Percentiles rank a stretch among this genome's conserved stretches.
Conservation (phyloP, 2,888 invertebrate species). For the Anaspis maculata region DNA sequence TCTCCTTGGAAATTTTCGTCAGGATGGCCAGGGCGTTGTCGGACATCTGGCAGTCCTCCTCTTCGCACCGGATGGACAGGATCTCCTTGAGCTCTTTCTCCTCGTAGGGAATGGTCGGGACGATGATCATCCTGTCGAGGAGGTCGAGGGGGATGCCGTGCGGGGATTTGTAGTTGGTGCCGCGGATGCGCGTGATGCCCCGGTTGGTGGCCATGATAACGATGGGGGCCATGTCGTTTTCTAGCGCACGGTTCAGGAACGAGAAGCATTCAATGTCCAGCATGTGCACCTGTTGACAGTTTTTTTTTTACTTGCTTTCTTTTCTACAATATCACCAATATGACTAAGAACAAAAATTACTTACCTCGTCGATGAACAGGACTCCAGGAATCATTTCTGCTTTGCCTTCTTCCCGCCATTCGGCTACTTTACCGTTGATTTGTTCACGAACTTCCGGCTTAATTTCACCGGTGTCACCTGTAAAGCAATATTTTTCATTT, state of each 20-base stretch:
- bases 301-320: neutral
- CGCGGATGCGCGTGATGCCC: slow-evolving; percentile 88
- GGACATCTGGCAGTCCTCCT: slow-evolving; percentile 94
- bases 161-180: slow-evolving; percentile 72
- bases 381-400: slow-evolving; percentile 98
- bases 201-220: slow-evolving; percentile 99
- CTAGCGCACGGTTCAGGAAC: slow-evolving; percentile 91
- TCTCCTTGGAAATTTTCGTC: slow-evolving; percentile 87
- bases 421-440: slow-evolving; percentile 87
- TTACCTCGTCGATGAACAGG: slow-evolving; percentile 88
- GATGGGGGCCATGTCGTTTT: slow-evolving; percentile 94
- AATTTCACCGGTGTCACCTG: slow-evolving; percentile 98
- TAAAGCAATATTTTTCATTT: too few relatives aligned
- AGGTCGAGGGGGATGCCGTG: slow-evolving; percentile 97
- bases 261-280: slow-evolving; percentile 99
- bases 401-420: slow-evolving; percentile 99
- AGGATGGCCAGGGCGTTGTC: slow-evolving; percentile 84
- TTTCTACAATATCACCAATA: too few relatives aligned
- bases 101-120: slow-evolving; percentile 81
- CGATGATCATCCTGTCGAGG: slow-evolving; percentile 90
- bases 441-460: slow-evolving; percentile 96
- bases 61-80: slow-evolving; percentile 75
- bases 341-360: too few relatives aligned
- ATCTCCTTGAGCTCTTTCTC: slow-evolving; percentile 88
- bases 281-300: slow-evolving; percentile 70